Evolutionary conservation across 2,113 vertebrate genomes (phyloP), one percentile per base, ranked within the genome.

Genomic region (Caretta caretta): DNA sequence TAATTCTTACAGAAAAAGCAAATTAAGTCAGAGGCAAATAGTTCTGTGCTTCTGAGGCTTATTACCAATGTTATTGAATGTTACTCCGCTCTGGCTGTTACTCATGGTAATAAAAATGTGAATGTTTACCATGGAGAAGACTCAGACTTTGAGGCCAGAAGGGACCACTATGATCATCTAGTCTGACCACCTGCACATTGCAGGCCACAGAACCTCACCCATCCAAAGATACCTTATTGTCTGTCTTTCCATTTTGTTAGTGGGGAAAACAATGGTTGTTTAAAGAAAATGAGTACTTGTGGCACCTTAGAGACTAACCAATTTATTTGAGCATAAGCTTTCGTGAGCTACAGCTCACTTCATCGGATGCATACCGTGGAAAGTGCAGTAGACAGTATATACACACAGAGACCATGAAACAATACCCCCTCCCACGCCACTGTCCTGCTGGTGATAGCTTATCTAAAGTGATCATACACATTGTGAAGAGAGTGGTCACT

Each of bases 11-110:
- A 94, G 90, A 95, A 93, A 87, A 97, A 97, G 87, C 90, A 94
- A 97, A 97, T 97, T 97, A 97, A 97, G 69, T 94, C 90, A 91
- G 82, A 92, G 76, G 91, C 78, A 97, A 97, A 95, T 78, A 54
- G 42, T 85, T 96, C 53, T 94, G 82, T 88, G 92, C 95, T 96
- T 97, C 82, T 92, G 72, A 94, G 72, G 56, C 89, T 97, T 96
- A 93, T 91, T 97, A 86, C 85, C 95, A 92, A 89, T 95, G 90
- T 93, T 93, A 25, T 79, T 88, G 89, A 88, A 86, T 87, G 92
- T 89, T 96, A 29, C 94, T 93, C 83, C 31, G 75, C 42, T 89
- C 86, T 90, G 87, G 72, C 88, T 94, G 84, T 97, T 97, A 94
- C 87, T 97, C 88, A 89, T 48, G 25, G 83, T 92, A 96, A 96